A percentile compares a stretch with the other conserved stretches of the same genome.
Conservation (phyloP, 2,888 invertebrate genomes). For the Eristalis pertinax region DNA sequence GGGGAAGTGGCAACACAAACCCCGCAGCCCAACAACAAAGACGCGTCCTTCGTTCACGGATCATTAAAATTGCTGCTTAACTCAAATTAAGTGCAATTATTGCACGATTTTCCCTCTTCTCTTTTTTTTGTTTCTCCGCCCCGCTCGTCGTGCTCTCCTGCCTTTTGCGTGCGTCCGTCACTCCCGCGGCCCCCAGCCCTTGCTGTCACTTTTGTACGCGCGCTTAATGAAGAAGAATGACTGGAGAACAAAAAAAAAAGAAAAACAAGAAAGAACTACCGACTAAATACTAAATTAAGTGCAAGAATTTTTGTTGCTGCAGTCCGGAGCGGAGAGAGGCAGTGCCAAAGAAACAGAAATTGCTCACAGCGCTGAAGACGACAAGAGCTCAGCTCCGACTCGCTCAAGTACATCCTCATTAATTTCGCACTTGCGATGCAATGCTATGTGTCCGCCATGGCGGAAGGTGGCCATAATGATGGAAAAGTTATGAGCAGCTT, state of each 20-base stretch:
- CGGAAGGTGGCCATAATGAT: slow-evolving; percentile 71
- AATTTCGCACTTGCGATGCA: slow-evolving; percentile 69
- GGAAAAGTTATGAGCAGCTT: slow-evolving; percentile 67
- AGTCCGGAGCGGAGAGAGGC: neutral
- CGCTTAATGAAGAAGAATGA: slow-evolving; percentile 65
- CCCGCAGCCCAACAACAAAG: slow-evolving; percentile 61
- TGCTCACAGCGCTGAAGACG: neutral
- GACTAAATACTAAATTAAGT: slow-evolving; percentile 70
- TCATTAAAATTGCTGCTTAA: slow-evolving; percentile 73
- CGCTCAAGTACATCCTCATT: slow-evolving; percentile 71
- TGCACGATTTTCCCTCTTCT: slow-evolving; percentile 53
- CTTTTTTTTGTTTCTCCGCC: neutral
- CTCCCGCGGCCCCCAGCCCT: neutral
- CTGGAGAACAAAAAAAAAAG: slow-evolving; percentile 24
- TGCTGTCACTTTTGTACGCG: neutral
- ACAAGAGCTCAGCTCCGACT: slow-evolving; percentile 31
- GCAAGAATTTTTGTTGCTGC: slow-evolving; percentile 64
- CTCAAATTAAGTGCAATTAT: slow-evolving; percentile 73
- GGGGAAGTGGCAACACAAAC: slow-evolving; percentile 38
- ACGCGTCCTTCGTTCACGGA: slow-evolving; percentile 72
- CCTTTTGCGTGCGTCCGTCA: neutral
- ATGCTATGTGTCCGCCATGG: slow-evolving; percentile 53
- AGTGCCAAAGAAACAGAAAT: slow-evolving; percentile 2
- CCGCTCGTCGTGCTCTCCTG: slow-evolving; percentile 31
- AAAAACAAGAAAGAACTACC: slow-evolving; percentile 43